Evolutionary conservation across 2,888 invertebrate species (phyloP), one percentile per base, ranked within the genome.

Genomic region (Falcaria lacertinaria): DNA sequence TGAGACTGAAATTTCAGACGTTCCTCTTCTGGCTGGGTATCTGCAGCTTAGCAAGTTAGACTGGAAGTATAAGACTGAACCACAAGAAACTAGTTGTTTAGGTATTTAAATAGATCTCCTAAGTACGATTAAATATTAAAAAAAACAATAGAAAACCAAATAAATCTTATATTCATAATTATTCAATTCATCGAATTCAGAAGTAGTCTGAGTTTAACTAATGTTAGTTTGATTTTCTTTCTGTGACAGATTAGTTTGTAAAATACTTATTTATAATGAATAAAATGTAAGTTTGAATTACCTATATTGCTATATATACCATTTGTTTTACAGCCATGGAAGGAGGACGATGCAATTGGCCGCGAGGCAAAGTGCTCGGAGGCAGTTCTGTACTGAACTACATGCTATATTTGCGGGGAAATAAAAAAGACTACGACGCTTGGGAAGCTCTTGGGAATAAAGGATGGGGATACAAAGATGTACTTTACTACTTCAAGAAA

Each of bases 51-150:
- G 95, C 50, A 93, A 95, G 69, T 87, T 97, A 41, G 97, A 97
- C 74, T 97, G 97, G 97, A 94, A 96, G 69, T 97, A 97, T 75
- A 97, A 97, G 80, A 96, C 96, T 1, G 97, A 97, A 71, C 96
- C 97, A 0, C 94, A 96, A 62, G 94, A 94, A 34, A 94, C 92
- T 4, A 91, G 93, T 13, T 97, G 97, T 73, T 88, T 96, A 68
- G 96, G 96, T 96, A 85, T 19, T 4, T n/a, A n/a, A n/a, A n/a
- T n/a, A n/a, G n/a, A n/a, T n/a, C n/a, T n/a, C n/a, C n/a, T n/a
- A n/a, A n/a, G n/a, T n/a, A n/a, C n/a, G n/a, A n/a, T n/a, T n/a
- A n/a, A n/a, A n/a, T n/a, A n/a, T n/a, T n/a, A n/a, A n/a, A n/a
- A n/a, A n/a, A n/a, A n/a, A n/a, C n/a, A n/a, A n/a, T n/a, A n/a